Conservation (phyloP, 2,888 invertebrate genomes). For the Oligia fasciuncula region DNA sequence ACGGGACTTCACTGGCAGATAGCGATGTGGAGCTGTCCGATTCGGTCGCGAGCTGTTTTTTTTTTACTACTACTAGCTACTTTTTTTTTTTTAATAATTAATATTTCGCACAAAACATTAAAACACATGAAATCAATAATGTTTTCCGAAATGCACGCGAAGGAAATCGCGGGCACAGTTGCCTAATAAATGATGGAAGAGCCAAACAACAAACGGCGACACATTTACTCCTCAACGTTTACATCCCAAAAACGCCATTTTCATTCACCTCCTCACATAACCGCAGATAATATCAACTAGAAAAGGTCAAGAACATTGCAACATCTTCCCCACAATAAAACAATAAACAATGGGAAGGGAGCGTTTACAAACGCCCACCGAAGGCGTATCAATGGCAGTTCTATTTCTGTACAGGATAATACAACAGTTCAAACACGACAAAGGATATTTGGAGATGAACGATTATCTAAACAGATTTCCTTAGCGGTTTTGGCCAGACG, state of each 20-base stretch:
- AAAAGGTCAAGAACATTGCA: slow-evolving; percentile 55
- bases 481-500: slow-evolving; percentile 31
- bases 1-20: neutral
- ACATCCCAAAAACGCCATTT: neutral
- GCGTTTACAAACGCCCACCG: slow-evolving; percentile 35
- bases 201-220: neutral
- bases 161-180: neutral
- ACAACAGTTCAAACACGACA: slow-evolving; percentile 31
- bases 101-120: neutral
- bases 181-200: neutral
- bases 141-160: neutral
- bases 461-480: slow-evolving; percentile 46
- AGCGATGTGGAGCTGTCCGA: no score
- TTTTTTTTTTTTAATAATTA: no score
- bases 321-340: slow-evolving; percentile 1
- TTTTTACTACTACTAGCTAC: no score
- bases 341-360: slow-evolving; percentile 38
- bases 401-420: slow-evolving; percentile 59
- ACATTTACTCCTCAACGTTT: neutral
- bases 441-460: slow-evolving; percentile 54
- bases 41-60: no score
- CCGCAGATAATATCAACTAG: slow-evolving; percentile 28
- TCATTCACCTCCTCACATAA: slow-evolving; percentile 9
- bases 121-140: neutral
- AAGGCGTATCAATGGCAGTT: slow-evolving; percentile 40